Evolutionary conservation across 2,797 vertebrate genomes (phyloP).

Genomic region (Apogon talboti): DNA sequence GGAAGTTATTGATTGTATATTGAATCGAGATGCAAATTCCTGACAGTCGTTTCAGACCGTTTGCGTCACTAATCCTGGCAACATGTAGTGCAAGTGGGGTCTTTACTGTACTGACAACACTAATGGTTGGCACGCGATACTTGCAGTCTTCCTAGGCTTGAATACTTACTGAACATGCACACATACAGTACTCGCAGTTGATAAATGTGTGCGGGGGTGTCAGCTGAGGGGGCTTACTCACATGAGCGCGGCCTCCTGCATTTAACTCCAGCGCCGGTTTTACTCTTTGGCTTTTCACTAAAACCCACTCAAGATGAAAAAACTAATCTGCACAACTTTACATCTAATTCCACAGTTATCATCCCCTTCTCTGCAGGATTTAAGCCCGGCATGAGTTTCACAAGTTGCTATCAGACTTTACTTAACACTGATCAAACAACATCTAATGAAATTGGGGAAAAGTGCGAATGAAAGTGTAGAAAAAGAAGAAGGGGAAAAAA

Average conservation of each 20-base stretch:
- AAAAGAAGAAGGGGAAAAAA: not conserved
- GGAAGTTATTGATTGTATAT: too few species aligned
- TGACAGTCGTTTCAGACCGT: not conserved
- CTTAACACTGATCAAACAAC: slow-evolving; percentile 18
- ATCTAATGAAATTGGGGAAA: slow-evolving; percentile 16
- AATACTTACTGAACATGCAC: slow-evolving; percentile 27
- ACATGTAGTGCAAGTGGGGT: not conserved
- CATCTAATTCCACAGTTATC: not conserved
- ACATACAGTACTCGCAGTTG: slow-evolving; percentile 30
- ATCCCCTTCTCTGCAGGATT: not conserved
- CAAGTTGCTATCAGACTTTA: slow-evolving; percentile 20
- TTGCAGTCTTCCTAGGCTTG: not conserved
- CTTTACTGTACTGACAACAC: slow-evolving; percentile 14
- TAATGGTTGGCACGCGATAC: slow-evolving; percentile 23
- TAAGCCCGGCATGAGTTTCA: slow-evolving; percentile 32
- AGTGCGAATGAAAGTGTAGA: not conserved
- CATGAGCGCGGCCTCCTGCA: slow-evolving; percentile 50
- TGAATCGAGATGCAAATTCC: too few species aligned
- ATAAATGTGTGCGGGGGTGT: slow-evolving; percentile 16
- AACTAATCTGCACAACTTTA: slow-evolving; percentile 8
- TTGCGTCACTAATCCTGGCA: too few species aligned
- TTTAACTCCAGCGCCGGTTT: slow-evolving; percentile 46
- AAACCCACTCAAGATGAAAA: not conserved
- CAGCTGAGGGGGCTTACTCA: slow-evolving; percentile 67
- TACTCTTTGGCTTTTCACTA: slow-evolving; percentile 27